Evolutionary conservation across 2,888 invertebrate genomes (phyloP), one percentile per base, ranked within the genome.

Genomic region (Drosophila cognata): DNA sequence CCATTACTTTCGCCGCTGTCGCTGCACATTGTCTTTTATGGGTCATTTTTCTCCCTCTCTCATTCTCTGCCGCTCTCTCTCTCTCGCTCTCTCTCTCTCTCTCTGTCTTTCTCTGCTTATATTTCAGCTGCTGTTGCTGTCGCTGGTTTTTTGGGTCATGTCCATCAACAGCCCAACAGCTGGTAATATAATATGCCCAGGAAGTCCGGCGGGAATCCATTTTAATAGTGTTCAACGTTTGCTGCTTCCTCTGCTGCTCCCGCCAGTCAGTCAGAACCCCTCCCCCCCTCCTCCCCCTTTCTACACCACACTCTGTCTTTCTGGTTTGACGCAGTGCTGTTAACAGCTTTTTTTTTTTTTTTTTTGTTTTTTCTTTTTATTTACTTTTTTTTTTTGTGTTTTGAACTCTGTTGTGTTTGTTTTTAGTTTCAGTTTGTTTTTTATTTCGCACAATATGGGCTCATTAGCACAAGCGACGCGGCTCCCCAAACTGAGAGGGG

Each of bases 141-240:
- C 56, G 65, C 55, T 67, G 57, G 66, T 73, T 82, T 88, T 84
- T 79, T 82, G 85, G 85, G 85, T 86, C 85, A 86, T 86, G 85
- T 86, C 88, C 90, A 88, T 89, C 86, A 85, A 31, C 41, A 38
- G 77, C 68, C 74, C 69, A 84, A 80, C 82, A 78, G 74, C 86
- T 83, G 80, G 87, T 89, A 88, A 88, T 79, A 74, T 76, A 87
- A 88, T 89, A 89, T 74, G 77, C 67, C 73, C 89, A 90, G 87
- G 87, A 88, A 87, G 90, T 88, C 87, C 87, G 87, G 89, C 82
- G 90, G 89, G 87, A 88, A 89, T 90, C 88, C 89, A 88, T 89
- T 90, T 88, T 90, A 87, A 86, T 88, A 88, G 90, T 80, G 77
- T 56, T 70, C 73, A 69, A 38, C 71, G 63, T 59, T 71, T 43